Base-by-base conservation (phyloP, 2,888 invertebrate species). In the Hypena proboscidalis region DNA sequence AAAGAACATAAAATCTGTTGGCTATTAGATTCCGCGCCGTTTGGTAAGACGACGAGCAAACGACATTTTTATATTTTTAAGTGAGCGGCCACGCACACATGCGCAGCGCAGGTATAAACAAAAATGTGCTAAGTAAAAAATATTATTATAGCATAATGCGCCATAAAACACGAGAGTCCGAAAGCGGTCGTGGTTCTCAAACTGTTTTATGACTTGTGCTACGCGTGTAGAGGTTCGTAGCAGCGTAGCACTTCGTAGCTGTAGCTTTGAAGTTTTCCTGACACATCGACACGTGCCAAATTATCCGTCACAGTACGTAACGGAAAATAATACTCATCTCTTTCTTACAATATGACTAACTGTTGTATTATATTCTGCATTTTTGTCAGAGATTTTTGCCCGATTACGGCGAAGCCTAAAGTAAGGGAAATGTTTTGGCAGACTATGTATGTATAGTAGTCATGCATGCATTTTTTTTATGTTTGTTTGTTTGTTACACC, bases 91-190 rank as follows among this genome's bases (percentile, higher is more conserved):
- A 49, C 61, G 14, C 64, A 51, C 67, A 27, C 61, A 52, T 64
- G 42, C 67, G 53, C 58, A 42, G 26, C 52, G 45, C 67, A 67
- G 67, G 74, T 75, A 80, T 79, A 79, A 77, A 85, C 84, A 79
- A 81, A 82, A 83, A 85, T 84, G 88, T 87, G 89, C 87, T 88
- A 89, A 90, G 89, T 89, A 88, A 90, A 89, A 90, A 88, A 88
- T 89, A 89, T 87, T 86, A 89, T 88, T 88, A 85, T 83, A 80
- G 77, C 77, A 83, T 89, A 86, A 87, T 88, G 81, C 71, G 83
- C 85, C 84, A 87, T 90, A 89, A 89, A 89, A 89, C 85, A 87
- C 84, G 36, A 60, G 70, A 76, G 71, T 70, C 73, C 73, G 70
- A 66, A 63, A 50, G 29, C 32, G 61, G 53, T 51, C 50, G 60